Conservation (phyloP, 2,797 vertebrate genomes). For the Sebastes nivosus region DNA sequence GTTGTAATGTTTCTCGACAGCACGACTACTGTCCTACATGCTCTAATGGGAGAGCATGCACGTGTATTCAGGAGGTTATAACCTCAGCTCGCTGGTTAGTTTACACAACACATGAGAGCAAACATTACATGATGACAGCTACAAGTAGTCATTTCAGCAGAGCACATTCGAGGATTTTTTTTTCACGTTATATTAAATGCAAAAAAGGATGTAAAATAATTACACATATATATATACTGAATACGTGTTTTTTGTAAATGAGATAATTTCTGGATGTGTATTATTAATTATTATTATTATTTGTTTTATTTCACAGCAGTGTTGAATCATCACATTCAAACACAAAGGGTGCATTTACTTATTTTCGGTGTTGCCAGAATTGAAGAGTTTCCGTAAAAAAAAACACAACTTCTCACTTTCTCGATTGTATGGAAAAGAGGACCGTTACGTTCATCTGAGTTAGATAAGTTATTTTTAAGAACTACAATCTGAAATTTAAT, state of each 20-base stretch:
- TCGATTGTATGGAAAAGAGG: rapidly evolving
- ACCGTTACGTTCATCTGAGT: not conserved
- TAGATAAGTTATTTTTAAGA: rapidly evolving
- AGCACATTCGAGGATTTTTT: slow-evolving; percentile 65
- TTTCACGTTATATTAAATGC: rapidly evolving
- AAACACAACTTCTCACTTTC: not conserved
- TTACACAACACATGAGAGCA: not conserved
- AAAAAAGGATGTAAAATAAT: rapidly evolving
- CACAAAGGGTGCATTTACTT: not conserved
- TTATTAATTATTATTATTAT: not conserved
- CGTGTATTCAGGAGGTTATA: not conserved
- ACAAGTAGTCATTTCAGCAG: slow-evolving; percentile 7
- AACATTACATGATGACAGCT: slow-evolving; percentile 29
- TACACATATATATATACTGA: rapidly evolving
- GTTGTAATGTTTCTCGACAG: not conserved
- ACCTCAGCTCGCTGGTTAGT: not conserved
- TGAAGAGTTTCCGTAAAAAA: not conserved
- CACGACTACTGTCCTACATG: not conserved
- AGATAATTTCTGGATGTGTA: rapidly evolving
- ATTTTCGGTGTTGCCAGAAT: slow-evolving; percentile 55
- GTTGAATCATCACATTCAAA: slow-evolving; percentile 70
- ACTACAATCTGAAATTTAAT: not conserved
- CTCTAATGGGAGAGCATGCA: not conserved
- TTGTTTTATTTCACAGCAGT: not conserved
- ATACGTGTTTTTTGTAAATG: rapidly evolving